A percentile compares a stretch with the other conserved stretches of the same genome.
Evolutionary conservation across 2,797 vertebrate species (phyloP).

Genomic region (Lacerta bilineata): DNA sequence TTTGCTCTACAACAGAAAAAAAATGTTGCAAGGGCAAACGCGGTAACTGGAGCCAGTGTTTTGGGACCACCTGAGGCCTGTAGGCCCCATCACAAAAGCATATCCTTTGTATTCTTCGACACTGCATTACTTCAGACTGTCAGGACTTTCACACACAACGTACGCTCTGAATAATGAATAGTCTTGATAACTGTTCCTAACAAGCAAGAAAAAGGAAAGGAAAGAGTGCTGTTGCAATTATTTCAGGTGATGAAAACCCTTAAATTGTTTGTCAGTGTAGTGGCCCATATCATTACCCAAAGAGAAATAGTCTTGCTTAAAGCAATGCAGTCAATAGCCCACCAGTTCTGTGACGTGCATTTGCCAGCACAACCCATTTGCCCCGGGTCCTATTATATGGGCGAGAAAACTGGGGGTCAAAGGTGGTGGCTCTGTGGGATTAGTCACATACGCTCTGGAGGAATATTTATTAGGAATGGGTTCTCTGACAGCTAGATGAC

Average conservation of each 20-base stretch:
- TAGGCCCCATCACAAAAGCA: conserved; percentile 11
- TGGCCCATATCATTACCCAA: neutral
- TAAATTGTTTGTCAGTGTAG: conserved; percentile 49
- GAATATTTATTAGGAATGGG: too few relatives aligned
- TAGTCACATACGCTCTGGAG: neutral
- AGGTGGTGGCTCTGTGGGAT: neutral
- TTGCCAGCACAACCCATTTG: neutral
- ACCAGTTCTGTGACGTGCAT: neutral
- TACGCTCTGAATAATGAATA: conserved; percentile 30
- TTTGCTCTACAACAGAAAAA: conserved; percentile 26
- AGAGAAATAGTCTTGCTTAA: conserved; percentile 29
- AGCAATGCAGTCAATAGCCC: neutral
- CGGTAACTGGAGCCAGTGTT: conserved; percentile 26
- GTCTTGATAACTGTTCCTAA: conserved; percentile 31
- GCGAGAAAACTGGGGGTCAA: neutral
- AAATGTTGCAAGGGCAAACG: conserved; percentile 30
- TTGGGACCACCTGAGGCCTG: conserved; percentile 18
- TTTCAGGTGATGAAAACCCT: conserved; percentile 9
- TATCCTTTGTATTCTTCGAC: conserved; percentile 24
- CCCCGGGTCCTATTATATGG: neutral
- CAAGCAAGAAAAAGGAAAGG: conserved; percentile 1
- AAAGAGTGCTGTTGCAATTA: conserved; percentile 7
- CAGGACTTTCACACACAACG: conserved; percentile 29
- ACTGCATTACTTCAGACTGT: neutral
- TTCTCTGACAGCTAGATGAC: too few relatives aligned